Percentiles rank a stretch among this genome's conserved stretches.
Evolutionary conservation across 2,888 invertebrate species (phyloP).

Genomic region (Barypeithes pellucidus): DNA sequence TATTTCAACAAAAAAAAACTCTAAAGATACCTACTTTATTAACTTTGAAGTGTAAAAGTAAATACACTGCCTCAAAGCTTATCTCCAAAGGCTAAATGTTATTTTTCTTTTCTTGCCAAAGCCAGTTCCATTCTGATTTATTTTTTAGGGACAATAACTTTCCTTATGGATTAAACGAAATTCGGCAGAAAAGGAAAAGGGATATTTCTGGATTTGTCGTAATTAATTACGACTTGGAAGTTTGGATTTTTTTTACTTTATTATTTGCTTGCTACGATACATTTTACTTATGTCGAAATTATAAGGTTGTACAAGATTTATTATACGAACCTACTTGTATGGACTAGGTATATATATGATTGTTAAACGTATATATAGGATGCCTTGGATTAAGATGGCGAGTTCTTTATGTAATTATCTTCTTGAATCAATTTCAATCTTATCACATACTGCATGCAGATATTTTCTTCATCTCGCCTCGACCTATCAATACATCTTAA

Average conservation of each 20-base stretch:
- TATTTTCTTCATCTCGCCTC: no score
- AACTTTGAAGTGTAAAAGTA: slow-evolving; percentile 22
- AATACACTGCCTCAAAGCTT: slow-evolving; percentile 15
- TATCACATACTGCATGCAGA: no score
- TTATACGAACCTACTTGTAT: not conserved
- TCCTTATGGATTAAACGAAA: slow-evolving; percentile 21
- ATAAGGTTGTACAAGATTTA: not conserved
- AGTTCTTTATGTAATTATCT: no score
- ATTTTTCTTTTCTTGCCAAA: slow-evolving; percentile 24
- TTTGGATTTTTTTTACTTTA: slow-evolving; percentile 8
- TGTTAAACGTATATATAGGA: no score
- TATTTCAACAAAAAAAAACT: slow-evolving; percentile 16
- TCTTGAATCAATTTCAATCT: no score
- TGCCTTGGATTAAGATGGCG: no score
- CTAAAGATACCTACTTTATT: slow-evolving; percentile 12
- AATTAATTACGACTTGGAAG: slow-evolving; percentile 18
- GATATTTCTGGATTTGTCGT: slow-evolving; percentile 21
- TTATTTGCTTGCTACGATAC: slow-evolving; percentile 7
- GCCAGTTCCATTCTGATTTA: slow-evolving; percentile 24
- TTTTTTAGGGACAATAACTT: slow-evolving; percentile 27
- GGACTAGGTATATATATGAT: no score
- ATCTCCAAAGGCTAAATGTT: slow-evolving; percentile 23
- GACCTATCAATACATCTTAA: no score
- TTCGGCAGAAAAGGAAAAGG: slow-evolving; percentile 22
- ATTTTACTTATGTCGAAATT: slow-evolving; percentile 4